Conservation (phyloP, 2,797 vertebrate genomes). For the Takifugu rubripes region DNA sequence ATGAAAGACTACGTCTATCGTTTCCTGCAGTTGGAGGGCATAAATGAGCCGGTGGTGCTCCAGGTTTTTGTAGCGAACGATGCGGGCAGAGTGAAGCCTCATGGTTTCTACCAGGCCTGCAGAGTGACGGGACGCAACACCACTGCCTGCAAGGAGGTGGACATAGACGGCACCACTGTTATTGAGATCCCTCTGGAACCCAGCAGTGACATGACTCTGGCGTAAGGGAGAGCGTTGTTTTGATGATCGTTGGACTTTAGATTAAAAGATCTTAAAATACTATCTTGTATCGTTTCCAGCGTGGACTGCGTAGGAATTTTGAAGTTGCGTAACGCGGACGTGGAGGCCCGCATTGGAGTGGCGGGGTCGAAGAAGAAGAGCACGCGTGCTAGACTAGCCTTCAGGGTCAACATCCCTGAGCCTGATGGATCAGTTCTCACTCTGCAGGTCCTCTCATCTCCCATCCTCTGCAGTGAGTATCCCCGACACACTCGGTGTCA, state of each 20-base stretch:
- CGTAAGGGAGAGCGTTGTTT: conserved; percentile 78
- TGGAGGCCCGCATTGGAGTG: conserved; percentile 96
- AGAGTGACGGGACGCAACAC: conserved; percentile 96
- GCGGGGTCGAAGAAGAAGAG: conserved; percentile 99
- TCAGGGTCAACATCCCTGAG: conserved; percentile 89
- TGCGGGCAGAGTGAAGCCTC: conserved; percentile 93
- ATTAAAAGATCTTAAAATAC: background rate
- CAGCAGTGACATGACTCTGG: conserved; percentile 90
- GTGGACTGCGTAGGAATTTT: conserved; percentile 98
- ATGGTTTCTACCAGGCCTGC: conserved; percentile 98
- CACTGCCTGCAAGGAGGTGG: conserved; percentile 96
- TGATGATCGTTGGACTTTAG: background rate
- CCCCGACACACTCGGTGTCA: background rate
- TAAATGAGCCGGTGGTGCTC: conserved; percentile 90
- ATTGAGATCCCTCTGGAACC: conserved; percentile 97
- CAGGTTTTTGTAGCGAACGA: conserved; percentile 98
- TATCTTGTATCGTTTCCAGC: conserved; percentile 59
- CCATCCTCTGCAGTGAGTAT: conserved; percentile 96
- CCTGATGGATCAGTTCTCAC: conserved; percentile 88
- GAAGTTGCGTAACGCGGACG: conserved; percentile 96
- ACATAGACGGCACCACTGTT: conserved; percentile 96
- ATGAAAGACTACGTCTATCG: too few species aligned
- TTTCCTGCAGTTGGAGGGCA: conserved; percentile 86
- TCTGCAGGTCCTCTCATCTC: conserved; percentile 90
- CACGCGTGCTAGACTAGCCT: conserved; percentile 93